Base-by-base conservation (phyloP, 2,797 vertebrate species). In the Aulostomus chinensis region DNA sequence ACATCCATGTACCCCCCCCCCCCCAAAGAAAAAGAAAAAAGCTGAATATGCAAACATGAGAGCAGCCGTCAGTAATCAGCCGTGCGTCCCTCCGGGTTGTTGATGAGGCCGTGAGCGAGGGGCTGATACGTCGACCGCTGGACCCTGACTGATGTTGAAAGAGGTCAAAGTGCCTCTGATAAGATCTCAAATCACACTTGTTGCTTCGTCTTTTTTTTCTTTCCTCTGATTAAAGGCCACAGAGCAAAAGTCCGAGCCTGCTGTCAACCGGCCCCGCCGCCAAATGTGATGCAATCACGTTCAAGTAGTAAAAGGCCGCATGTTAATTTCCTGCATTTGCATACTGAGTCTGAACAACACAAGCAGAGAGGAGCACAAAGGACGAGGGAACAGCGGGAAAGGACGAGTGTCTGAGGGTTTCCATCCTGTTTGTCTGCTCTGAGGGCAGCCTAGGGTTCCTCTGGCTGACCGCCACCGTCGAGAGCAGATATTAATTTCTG, bases 91-190 rank as follows among this genome's bases (percentile, higher is more conserved):
- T 38, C 35, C 40, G 16, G 8, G 26, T 43, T 34, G 9, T 10
- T 9, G 37, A 4, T 21, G 6, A 31, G 41, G 16, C 0, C 2
- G 22, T 58, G 11, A 53, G 12, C 12, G 49, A 13, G 15, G 3
- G 9, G 11, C 4, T 41, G 17, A 45, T 14, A 35, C 10, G 17
- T 17, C 37, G 50, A 54, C 10, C 4, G 4, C 10, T 29, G 28
- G 26, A 41, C 38, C 25, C 20, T 53, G 39, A 52, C 2, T 9
- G 39, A 58, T 41, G 60, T 24, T 58, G 43, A 37, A 49, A 69
- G 34, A 47, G 73, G 66, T 75, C 69, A 84, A 69, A 73, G 79
- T 81, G 60, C 58, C 22, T 24, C 25, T 34, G 76, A 87, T 83
- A 67, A 76, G 56, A 73, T 71, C 53, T 37, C n/a, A 55, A 45